Evolutionary conservation across 2,888 invertebrate species (phyloP).

Genomic region (Rotaria socialis): DNA sequence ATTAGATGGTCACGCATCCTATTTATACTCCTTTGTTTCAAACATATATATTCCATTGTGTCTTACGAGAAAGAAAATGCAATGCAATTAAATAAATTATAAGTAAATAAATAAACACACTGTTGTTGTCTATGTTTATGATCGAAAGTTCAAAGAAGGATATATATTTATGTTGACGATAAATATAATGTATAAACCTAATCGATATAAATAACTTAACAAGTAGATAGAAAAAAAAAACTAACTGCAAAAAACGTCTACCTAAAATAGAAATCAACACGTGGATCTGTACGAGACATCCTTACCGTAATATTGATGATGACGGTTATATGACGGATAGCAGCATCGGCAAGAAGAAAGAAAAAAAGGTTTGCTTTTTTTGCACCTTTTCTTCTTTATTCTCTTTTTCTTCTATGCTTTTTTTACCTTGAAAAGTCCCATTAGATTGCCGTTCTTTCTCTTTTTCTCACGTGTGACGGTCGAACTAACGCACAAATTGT

Average conservation of each 20-base stretch:
- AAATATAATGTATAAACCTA: background rate
- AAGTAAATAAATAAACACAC: background rate
- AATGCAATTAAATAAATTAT: slow-evolving; percentile 6
- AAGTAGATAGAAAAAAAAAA: background rate
- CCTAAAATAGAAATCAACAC: background rate
- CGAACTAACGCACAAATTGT: background rate
- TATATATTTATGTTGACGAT: background rate
- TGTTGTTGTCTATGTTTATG: background rate
- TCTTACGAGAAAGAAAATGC: background rate
- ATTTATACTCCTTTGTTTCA: background rate
- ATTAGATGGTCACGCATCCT: background rate
- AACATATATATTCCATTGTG: background rate
- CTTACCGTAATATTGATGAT: background rate
- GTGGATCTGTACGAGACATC: background rate
- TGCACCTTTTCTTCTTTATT: background rate
- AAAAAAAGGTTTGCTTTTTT: background rate
- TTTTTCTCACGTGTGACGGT: slow-evolving; percentile 1
- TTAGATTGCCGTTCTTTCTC: background rate
- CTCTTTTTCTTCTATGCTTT: background rate
- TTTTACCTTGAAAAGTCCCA: slow-evolving; percentile 7
- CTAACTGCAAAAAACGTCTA: background rate
- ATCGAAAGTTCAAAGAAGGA: background rate
- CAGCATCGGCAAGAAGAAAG: background rate
- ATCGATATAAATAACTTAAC: background rate
- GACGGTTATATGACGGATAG: background rate